Conservation (phyloP, 2,797 vertebrate species). For the Typhlichthys eigenmanni region DNA sequence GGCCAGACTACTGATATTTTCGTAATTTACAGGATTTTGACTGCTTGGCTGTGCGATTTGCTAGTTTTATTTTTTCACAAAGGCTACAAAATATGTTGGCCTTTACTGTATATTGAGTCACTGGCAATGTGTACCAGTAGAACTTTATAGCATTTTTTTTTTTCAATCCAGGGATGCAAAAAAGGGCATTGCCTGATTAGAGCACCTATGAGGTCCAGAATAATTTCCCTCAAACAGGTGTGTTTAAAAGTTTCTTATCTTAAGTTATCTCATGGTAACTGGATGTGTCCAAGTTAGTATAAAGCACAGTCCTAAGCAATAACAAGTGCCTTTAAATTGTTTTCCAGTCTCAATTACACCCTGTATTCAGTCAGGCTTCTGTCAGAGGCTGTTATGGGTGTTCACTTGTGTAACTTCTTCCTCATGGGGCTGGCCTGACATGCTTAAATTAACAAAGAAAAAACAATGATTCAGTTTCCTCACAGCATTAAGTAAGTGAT, state of each 20-base stretch:
- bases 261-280: slow-evolving; percentile 23
- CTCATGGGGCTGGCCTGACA: not conserved
- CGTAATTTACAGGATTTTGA: slow-evolving; percentile 22
- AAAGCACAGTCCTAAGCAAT: slow-evolving; percentile 44
- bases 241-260: not conserved
- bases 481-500: not conserved
- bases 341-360: slow-evolving; percentile 11
- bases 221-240: slow-evolving; percentile 30
- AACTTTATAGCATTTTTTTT: not conserved
- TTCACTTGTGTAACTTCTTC: slow-evolving; percentile 34
- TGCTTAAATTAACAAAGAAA: not conserved
- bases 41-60: not conserved
- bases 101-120: not conserved
- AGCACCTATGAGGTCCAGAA: not conserved
- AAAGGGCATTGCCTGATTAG: slow-evolving; percentile 1
- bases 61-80: not conserved
- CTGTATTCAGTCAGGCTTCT: slow-evolving; percentile 12
- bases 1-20: not conserved
- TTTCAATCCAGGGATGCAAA: not conserved
- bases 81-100: not conserved
- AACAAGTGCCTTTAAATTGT: slow-evolving; percentile 42
- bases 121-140: not conserved
- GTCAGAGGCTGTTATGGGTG: slow-evolving; percentile 30
- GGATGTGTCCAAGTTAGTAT: slow-evolving; percentile 27
- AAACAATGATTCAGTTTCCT: not conserved